These are phyloP conservation scores for Cervus canadensis DNA, from an alignment of 2,113 vertebrate genomes.

Conservation along the genomic window DNA sequence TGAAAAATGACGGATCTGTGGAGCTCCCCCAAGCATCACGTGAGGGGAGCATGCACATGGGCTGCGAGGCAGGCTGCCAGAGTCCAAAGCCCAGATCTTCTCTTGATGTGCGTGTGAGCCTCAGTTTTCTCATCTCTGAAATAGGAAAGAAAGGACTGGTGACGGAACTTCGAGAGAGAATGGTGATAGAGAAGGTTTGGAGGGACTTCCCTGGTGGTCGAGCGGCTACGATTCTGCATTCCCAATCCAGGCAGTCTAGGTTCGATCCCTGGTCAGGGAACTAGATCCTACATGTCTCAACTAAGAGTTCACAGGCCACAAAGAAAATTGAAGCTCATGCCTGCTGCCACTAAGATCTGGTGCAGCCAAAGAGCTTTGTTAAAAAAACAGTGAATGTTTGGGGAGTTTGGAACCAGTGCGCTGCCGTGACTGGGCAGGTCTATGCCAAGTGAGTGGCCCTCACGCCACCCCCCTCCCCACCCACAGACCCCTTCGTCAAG, in stretches of 20 bases:
- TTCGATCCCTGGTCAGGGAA: background rate
- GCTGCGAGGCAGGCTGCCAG: background rate
- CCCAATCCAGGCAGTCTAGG: background rate
- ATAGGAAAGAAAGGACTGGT: background rate
- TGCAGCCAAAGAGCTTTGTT: background rate
- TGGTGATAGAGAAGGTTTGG: background rate
- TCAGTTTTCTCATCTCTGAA: background rate
- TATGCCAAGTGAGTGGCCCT: background rate
- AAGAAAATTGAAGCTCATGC: background rate
- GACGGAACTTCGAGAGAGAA: background rate
- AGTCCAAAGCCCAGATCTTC: background rate
- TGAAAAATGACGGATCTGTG: background rate
- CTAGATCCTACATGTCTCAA: background rate
- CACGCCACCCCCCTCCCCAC: background rate
- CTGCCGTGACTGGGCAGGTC: background rate
- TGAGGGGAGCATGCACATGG: background rate
- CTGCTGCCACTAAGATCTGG: background rate
- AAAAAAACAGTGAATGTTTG: background rate
- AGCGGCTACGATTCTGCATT: background rate
- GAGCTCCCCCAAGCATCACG: background rate
- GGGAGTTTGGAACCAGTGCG: background rate
- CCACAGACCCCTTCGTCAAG: constrained; percentile 96
- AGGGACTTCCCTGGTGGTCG: background rate
- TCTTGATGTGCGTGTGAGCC: background rate
- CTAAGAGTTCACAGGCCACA: background rate